Evolutionary conservation across 1,140 invertebrate species (phyloP).

Genomic region (Heliconius congener): DNA sequence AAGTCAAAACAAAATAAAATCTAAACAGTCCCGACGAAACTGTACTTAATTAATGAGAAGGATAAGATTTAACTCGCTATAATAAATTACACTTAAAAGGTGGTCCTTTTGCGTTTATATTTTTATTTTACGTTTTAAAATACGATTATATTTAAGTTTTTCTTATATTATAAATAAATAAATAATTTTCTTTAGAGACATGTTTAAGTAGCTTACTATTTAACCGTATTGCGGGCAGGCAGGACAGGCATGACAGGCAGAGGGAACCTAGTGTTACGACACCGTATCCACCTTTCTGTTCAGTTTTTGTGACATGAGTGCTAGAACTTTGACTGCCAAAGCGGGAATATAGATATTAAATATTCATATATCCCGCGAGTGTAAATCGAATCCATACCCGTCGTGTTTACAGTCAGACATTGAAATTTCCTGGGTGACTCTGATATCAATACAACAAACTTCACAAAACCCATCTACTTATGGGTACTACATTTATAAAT

Average conservation of each 20-base stretch:
- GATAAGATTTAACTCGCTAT: constrained; percentile 7
- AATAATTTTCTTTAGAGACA: not conserved
- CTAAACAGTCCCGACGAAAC: not conserved
- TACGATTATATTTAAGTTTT: not conserved
- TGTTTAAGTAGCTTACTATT: no score
- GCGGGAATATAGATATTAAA: no score
- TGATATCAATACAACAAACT: not conserved
- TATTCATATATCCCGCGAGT: no score
- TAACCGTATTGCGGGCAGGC: no score
- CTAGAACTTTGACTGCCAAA: no score
- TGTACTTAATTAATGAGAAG: constrained; percentile 5
- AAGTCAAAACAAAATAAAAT: not conserved
- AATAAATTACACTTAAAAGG: constrained; percentile 14
- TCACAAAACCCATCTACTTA: constrained; percentile 7
- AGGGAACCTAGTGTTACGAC: no score
- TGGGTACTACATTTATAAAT: constrained; percentile 13
- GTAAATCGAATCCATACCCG: no score
- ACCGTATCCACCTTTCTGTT: no score
- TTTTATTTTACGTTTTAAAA: not conserved
- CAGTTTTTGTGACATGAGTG: no score
- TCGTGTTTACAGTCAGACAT: not conserved
- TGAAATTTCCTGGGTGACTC: not conserved
- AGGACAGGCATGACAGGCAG: no score
- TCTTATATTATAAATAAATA: not conserved
- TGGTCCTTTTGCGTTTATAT: not conserved